phyloP scores from a whole-genome alignment of 2,113 vertebrate species.

The Gopherus flavomarginatus region DNA sequence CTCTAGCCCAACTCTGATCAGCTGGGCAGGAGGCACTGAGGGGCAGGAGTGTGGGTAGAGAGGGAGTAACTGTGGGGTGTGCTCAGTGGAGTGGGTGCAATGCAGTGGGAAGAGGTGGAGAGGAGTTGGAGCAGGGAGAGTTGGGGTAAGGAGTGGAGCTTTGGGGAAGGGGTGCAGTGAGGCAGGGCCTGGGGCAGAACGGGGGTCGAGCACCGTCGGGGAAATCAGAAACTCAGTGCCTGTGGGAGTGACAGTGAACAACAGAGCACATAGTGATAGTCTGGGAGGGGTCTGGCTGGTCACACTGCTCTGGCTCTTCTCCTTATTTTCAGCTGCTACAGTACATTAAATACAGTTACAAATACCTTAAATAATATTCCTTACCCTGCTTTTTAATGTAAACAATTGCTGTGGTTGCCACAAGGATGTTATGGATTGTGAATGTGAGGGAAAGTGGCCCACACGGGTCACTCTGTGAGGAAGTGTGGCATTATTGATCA shows the following conservation, averaged over 20 bases:
- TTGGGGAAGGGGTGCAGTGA: no score
- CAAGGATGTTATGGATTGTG: not conserved
- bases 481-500: not conserved
- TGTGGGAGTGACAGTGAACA: not conserved
- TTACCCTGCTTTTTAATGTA: not conserved
- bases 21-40: no score
- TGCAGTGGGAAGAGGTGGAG: no score
- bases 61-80: no score
- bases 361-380: conserved; percentile 5
- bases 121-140: no score
- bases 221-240: no score
- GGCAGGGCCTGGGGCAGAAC: no score
- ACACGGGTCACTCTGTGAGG: rapidly evolving
- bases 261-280: not conserved
- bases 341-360: not conserved
- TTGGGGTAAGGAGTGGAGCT: no score
- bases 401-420: not conserved
- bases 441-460: not conserved
- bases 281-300: not conserved
- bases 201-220: no score
- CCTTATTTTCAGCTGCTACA: not conserved
- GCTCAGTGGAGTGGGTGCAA: no score
- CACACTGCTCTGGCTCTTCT: not conserved
- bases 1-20: no score
- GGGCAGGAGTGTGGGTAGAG: no score